Percentiles rank a stretch among this genome's conserved stretches.
Evolutionary conservation across 2,888 invertebrate species (phyloP).

Genomic region (Gastracanthus pulcherrimus): DNA sequence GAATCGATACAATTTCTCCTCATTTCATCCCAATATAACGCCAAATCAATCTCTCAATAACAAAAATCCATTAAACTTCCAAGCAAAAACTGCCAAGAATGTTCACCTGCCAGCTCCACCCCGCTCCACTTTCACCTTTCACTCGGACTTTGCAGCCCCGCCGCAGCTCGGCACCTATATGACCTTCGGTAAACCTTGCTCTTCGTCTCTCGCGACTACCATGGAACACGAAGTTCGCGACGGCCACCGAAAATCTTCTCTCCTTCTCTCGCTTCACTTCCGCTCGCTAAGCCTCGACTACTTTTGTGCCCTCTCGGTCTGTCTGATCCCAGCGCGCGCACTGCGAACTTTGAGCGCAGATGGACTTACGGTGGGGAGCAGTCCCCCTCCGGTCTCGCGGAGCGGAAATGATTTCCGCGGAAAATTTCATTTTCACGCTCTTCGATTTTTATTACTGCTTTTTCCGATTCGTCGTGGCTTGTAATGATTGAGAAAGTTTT

Average conservation of each 20-base stretch:
- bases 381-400: constrained; percentile 4
- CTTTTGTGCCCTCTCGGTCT: constrained; percentile 10
- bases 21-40: no score
- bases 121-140: no score
- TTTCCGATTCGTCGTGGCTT: background rate
- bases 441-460: constrained; percentile 45
- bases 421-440: constrained; percentile 53
- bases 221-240: background rate
- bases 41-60: no score
- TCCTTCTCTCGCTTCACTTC: background rate
- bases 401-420: constrained; percentile 47
- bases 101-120: no score
- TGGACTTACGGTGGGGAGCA: constrained; percentile 10
- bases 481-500: background rate
- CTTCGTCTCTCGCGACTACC: no score
- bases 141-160: background rate
- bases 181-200: no score
- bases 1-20: no score
- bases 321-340: no score
- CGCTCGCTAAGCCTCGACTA: constrained; percentile 3
- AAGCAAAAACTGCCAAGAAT: no score
- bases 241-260: background rate
- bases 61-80: no score
- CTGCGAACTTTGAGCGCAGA: constrained; percentile 1
- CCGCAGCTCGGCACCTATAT: background rate